Evolutionary conservation across 2,797 vertebrate genomes (phyloP), one percentile per base, ranked within the genome.

Genomic region (Otolemur crassicaudatus): DNA sequence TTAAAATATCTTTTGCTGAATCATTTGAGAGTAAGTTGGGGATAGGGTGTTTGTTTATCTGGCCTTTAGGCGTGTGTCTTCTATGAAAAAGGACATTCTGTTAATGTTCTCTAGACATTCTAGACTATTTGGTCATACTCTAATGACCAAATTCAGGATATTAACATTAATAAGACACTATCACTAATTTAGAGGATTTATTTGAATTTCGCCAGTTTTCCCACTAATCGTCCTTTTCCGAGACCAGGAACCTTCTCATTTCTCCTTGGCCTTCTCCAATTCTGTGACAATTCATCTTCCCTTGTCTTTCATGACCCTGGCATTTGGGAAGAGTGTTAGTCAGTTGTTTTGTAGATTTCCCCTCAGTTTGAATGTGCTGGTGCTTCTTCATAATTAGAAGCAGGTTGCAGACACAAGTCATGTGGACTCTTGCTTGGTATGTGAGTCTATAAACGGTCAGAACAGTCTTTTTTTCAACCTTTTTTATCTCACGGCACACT

Each of bases 141-240:
- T 56, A 46, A 37, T 14, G 19, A 58, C 14, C 63, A 83, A 46
- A 88, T 90, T 91, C 65, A 93, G 53, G 40, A 86, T 77, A 31
- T 65, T 73, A 70, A 76, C 22, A 37, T 10, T 49, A 43, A 82
- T 22, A 43, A 23, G 19, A 65, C 60, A 60, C 53, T 69, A 65
- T 58, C 43, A 53, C 63, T 63, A 56, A 86, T 17, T 23, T 37
- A 63, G 43, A 60, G 70, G 40, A 90, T 63, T 23, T 58, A 20
- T 60, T 73, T 93, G 69, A 77, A 20, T 90, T 79, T 61, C 20
- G 20, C 27, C 31, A 1, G 5, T 82, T 72, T 95, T 65, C 72
- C 31, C 23, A 4, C 20, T 87, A 43, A 31, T 20, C 17, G 63
- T 65, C 70, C 53, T 72, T 80, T 77, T 67, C 75, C 29, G 2